phyloP scores from a whole-genome alignment of 2,797 vertebrate species.

The Huso huso region DNA sequence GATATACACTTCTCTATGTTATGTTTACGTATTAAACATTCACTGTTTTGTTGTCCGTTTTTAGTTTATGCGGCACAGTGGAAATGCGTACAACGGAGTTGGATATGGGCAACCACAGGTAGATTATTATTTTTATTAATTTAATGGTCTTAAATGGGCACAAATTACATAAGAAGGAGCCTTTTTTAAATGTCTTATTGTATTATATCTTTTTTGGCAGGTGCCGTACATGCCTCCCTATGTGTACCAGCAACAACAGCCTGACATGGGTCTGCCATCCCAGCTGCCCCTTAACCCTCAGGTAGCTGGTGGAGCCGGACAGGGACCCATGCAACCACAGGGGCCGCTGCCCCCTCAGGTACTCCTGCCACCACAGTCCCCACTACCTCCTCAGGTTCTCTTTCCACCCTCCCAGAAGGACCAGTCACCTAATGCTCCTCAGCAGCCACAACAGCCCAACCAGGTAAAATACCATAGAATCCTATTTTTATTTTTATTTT shows the following conservation, averaged over 20 bases:
- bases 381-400: slow-evolving; percentile 21
- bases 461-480: slow-evolving; percentile 34
- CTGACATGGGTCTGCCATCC: slow-evolving; percentile 44
- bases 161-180: background rate
- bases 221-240: slow-evolving; percentile 44
- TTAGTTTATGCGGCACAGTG: slow-evolving; percentile 50
- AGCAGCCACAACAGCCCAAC: slow-evolving; percentile 41
- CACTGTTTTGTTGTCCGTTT: background rate
- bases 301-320: slow-evolving; percentile 15
- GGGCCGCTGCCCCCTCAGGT: too few species aligned
- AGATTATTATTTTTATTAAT: background rate
- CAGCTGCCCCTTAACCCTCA: slow-evolving; percentile 54
- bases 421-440: slow-evolving; percentile 31
- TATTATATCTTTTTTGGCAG: slow-evolving; percentile 18
- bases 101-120: slow-evolving; percentile 47
- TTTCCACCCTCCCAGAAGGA: slow-evolving; percentile 49
- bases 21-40: background rate
- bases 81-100: slow-evolving; percentile 45
- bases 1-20: background rate
- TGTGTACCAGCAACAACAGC: slow-evolving; percentile 46
- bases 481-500: too few species aligned
- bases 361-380: too few species aligned
- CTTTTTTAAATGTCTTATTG: background rate
- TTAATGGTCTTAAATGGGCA: background rate
- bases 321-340: too few species aligned